A percentile compares a stretch with the other conserved stretches of the same genome.
phyloP scores from a whole-genome alignment of 2,888 invertebrate genomes.

The Embidobia sp. region DNA sequence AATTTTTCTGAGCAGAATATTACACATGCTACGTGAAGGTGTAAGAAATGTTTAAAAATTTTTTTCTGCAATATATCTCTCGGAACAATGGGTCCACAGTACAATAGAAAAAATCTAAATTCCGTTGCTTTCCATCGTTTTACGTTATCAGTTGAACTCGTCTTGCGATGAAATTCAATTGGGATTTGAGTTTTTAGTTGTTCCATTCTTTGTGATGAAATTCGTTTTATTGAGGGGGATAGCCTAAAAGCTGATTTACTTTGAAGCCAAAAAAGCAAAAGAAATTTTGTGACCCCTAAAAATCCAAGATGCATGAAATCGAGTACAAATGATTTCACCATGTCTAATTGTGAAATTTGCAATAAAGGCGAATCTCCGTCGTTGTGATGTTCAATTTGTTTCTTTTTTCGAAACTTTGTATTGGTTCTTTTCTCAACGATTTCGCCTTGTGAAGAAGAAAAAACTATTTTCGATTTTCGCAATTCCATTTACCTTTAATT shows the following conservation, averaged over 20 bases:
- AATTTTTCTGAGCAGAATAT: too few species aligned
- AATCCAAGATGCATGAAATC: conserved; percentile 39
- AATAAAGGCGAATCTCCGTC: neutral
- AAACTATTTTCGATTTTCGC: too few species aligned
- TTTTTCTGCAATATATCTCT: neutral
- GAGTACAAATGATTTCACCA: conserved; percentile 5
- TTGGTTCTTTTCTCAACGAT: conserved; percentile 1
- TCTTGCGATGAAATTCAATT: conserved; percentile 8
- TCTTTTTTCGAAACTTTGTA: conserved; percentile 4
- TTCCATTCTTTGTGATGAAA: neutral
- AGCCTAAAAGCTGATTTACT: neutral
- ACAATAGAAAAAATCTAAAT: conserved; percentile 3
- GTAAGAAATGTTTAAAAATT: neutral
- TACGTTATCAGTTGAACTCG: neutral
- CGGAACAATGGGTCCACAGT: conserved; percentile 2
- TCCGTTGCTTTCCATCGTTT: conserved; percentile 3
- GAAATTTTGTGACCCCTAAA: conserved; percentile 25
- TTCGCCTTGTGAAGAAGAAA: too few species aligned
- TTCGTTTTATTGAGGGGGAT: neutral
- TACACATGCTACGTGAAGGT: too few species aligned
- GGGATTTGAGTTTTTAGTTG: conserved; percentile 2
- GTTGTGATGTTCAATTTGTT: conserved; percentile 9
- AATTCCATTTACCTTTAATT: too few species aligned
- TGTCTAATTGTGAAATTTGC: conserved; percentile 1
- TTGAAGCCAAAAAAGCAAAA: conserved; percentile 14